A percentile compares a stretch with the other conserved stretches of the same genome.
Conservation (phyloP, 2,888 invertebrate species). For the Macrosiphum euphorbiae region DNA sequence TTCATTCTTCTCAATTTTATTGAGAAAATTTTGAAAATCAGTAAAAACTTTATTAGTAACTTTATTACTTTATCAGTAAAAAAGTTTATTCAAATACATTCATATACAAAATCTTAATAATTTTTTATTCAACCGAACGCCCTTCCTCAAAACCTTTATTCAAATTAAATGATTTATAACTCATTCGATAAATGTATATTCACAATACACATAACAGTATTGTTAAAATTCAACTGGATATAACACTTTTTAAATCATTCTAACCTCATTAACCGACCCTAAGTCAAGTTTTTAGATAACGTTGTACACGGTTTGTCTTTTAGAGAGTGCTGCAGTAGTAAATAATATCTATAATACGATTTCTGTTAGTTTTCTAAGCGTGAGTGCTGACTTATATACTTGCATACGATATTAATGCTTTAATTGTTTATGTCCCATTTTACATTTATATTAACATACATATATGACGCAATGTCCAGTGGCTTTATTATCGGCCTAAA, state of each 20-base stretch:
- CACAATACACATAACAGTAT: background rate
- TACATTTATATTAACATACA: background rate
- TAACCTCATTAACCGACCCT: background rate
- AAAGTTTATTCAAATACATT: background rate
- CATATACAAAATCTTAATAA: background rate
- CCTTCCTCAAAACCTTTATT: background rate
- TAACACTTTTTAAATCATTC: background rate
- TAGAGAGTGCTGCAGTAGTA: background rate
- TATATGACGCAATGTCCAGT: background rate
- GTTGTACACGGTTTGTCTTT: background rate
- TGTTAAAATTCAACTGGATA: background rate
- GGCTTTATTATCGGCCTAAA: background rate
- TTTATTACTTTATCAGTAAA: too few species aligned
- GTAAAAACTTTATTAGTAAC: too few species aligned
- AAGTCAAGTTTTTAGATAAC: background rate
- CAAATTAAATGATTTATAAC: background rate
- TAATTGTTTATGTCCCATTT: background rate
- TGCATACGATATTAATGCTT: background rate
- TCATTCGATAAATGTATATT: background rate
- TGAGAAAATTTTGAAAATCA: background rate
- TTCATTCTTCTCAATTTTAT: background rate
- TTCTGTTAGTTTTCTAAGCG: background rate
- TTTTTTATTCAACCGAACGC: background rate
- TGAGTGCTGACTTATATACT: background rate
- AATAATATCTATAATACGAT: background rate